Percentiles rank a stretch among this genome's conserved stretches.
These are phyloP conservation scores for Caenorhabditis japonica DNA, from an alignment of 2,888 invertebrate species.

Conservation along the genomic window DNA sequence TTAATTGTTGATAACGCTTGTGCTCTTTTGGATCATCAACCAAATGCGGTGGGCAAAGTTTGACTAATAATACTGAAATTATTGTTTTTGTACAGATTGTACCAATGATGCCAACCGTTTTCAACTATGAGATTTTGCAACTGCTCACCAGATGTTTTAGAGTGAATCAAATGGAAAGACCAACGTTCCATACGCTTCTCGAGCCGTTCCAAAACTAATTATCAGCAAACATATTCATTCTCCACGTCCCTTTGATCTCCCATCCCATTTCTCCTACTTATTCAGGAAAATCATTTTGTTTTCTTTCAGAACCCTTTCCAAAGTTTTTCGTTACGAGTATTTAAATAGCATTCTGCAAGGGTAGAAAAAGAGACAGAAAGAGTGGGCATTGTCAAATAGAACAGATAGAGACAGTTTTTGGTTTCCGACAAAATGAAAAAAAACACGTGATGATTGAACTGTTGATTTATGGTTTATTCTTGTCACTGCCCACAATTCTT, in stretches of 20 bases:
- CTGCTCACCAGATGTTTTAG: conserved; percentile 48
- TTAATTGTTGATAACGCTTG: conserved; percentile 86
- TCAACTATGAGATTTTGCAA: conserved; percentile 29
- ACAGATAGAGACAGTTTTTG: conserved; percentile 33
- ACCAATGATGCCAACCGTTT: conserved; percentile 44
- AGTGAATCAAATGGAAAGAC: conserved; percentile 48
- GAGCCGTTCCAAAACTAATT: conserved; percentile 26
- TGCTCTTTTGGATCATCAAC: conserved; percentile 52
- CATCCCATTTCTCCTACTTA: conserved; percentile 34
- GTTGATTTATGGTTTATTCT: conserved; percentile 30
- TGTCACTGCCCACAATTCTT: neutral
- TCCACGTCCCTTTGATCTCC: conserved; percentile 25
- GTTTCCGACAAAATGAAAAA: conserved; percentile 14
- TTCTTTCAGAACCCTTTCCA: conserved; percentile 6
- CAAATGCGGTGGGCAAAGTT: conserved; percentile 48
- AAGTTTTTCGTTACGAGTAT: conserved; percentile 40
- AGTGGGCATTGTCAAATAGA: conserved; percentile 41
- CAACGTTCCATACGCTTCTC: conserved; percentile 47
- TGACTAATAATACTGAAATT: too few species aligned
- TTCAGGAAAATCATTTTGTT: conserved; percentile 33
- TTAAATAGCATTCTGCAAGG: conserved; percentile 5
- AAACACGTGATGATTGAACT: conserved; percentile 21
- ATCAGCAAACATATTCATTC: conserved; percentile 22
- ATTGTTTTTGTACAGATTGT: conserved; percentile 36
- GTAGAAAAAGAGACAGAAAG: conserved; percentile 7